Base-by-base conservation (phyloP, 2,113 vertebrate genomes). In the Jaculus jaculus region DNA sequence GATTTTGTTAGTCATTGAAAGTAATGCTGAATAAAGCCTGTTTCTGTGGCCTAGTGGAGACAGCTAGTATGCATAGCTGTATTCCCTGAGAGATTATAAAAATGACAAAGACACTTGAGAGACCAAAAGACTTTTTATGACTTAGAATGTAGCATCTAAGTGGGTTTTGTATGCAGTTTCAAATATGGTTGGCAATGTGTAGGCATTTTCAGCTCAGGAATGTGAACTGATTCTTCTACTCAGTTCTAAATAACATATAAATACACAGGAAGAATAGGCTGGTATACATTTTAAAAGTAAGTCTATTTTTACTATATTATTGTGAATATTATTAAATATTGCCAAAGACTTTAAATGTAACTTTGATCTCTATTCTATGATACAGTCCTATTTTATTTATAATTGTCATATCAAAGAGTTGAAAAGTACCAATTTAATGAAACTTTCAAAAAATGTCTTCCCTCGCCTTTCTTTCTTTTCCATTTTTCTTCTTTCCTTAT, bases 361-460 rank as follows among this genome's bases (percentile, higher is more conserved):
- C 60, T 60, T 96, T 63, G 91, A 0, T 89, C 74, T 54, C 58
- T 95, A 87, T 93, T 54, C 72, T 90, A 54, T 60, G 0, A 54
- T 63, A 0, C 2, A 0, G 0, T 54, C 47, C 93, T 95, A n/a
- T 69, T 5, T 92, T 87, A 81, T 88, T 93, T 96, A 60, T 85
- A 93, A 88, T 89, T 97, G 84, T 96, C 47, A 69, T 34, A 90
- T 91, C 54, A 96, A 68, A 60, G 23, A 90, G 21, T 90, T 96
- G 69, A 96, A 97, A 96, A 72, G 16, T 91, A 24, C 63, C 93
- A 20, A 32, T 95, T 96, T 86, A 84, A 66, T 95, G 92, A 91
- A 60, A 17, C 87, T 82, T 95, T 92, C n/a, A 94, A 88, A 47
- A 81, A 15, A 66, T 68, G 72, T 18, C 32, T 7, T 23, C 10